Percentiles rank a stretch among this genome's conserved stretches.
These are phyloP conservation scores for Myotis brandtii DNA, from an alignment of 2,113 vertebrate species.

Conservation along the genomic window DNA sequence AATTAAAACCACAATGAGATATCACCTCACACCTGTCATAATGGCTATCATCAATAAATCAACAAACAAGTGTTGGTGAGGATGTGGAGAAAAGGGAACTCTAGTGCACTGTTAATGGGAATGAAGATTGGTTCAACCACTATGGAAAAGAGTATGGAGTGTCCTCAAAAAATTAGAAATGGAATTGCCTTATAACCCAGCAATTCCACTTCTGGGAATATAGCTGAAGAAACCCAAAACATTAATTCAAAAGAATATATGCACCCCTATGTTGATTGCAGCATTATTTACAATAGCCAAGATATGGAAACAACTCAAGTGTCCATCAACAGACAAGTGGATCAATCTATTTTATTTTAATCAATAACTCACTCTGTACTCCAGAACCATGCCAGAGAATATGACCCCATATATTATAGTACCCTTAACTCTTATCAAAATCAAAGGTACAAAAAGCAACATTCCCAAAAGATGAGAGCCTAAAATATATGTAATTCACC, in stretches of 20 bases:
- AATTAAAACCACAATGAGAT: neutral
- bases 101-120: neutral
- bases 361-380: slow-evolving; percentile 1
- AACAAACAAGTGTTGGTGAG: neutral
- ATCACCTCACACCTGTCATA: neutral
- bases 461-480: neutral
- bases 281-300: neutral
- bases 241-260: neutral
- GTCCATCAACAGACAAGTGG: neutral
- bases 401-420: neutral
- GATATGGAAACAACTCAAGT: neutral
- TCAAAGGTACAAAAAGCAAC: neutral
- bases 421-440: neutral
- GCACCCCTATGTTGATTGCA: neutral
- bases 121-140: neutral
- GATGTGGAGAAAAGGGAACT: neutral
- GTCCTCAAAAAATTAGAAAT: neutral
- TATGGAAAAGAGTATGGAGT: neutral
- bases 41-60: neutral
- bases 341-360: slow-evolving; percentile 11
- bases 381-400: neutral
- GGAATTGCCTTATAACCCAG: neutral
- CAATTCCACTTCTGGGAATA: neutral
- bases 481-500: slow-evolving; percentile 29
- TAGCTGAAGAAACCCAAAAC: neutral